Evolutionary conservation across 1,140 invertebrate genomes (phyloP), one percentile per base, ranked within the genome.

Genomic region (Ptiloglossa arizonensis): DNA sequence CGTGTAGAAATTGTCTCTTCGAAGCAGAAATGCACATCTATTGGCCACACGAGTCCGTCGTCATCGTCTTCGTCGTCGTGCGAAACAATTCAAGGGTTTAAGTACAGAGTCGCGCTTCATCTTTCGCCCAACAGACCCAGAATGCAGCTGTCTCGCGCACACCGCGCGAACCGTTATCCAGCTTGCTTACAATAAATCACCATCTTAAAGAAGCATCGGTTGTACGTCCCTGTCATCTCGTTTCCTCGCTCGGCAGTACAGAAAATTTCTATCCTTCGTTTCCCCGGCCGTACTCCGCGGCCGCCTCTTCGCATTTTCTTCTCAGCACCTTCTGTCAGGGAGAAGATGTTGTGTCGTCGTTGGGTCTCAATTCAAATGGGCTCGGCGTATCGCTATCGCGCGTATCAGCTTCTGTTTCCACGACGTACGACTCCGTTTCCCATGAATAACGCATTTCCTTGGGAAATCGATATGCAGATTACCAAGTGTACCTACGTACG

Each of bases 391-490:
- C 79, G 82, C 66, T 82, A 85, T 85, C 84, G 75, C 71, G 66
- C 67, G 83, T 81, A 82, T 86, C 80, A 85, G 73, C 69, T 81
- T 82, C 80, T 83, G 83, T 82, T 86, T 86, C 67, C 70, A 54
- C 82, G 66, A 81, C 52, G 75, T 79, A 86, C 78, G 85, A 83
- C 76, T 77, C 74, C 73, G 69, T 71, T 77, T 63, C 48, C 79
- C 85, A 87, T 86, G 86, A 87, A 87, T 87, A 87, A 87, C 79
- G 75, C 79, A 87, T 87, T 84, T 86, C 80, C 80, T 22, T 29
- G 72, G 64, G 67, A 81, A 84, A 87, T 87, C 86, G 86, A 86
- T 86, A 87, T 86, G 82, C 79, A 87, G 86, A 87, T 86, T 84
- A 75, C 60, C 54, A 57, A 75, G 64, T 81, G 69, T 85, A 80